These are phyloP conservation scores for Oithona nana DNA, from an alignment of 2,888 invertebrate genomes.

Conservation along the genomic window DNA sequence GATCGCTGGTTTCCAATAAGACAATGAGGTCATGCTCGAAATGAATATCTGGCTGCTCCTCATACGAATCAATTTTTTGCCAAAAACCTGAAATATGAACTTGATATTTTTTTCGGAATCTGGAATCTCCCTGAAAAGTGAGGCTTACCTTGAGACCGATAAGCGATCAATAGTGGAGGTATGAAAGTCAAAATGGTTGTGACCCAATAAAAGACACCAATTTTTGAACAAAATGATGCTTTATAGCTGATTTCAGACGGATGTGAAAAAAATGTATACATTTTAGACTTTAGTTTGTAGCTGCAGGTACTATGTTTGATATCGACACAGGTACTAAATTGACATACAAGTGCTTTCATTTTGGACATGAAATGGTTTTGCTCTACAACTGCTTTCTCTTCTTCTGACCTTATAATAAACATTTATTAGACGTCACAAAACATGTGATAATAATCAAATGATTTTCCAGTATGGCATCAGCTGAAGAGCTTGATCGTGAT, in stretches of 20 bases:
- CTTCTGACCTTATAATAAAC: too few species aligned
- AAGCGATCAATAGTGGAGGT: background rate
- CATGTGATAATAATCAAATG: too few species aligned
- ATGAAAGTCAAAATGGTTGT: background rate
- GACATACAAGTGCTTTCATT: too few species aligned
- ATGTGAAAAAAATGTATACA: background rate
- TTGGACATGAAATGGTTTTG: too few species aligned
- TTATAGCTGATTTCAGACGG: background rate
- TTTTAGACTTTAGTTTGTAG: too few species aligned
- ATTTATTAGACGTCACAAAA: too few species aligned
- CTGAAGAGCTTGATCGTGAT: too few species aligned
- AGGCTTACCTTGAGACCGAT: background rate
- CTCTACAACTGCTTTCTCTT: too few species aligned
- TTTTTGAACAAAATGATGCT: background rate
- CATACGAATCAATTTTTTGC: background rate
- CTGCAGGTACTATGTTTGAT: too few species aligned
- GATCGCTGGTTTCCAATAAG: background rate
- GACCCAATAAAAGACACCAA: background rate
- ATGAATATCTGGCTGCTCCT: background rate
- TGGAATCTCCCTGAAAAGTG: too few species aligned
- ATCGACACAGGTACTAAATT: too few species aligned
- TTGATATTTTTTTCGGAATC: background rate
- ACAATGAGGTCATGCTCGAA: background rate
- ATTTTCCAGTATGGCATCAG: too few species aligned
- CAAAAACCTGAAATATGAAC: background rate